Evolutionary conservation across 2,888 invertebrate genomes (phyloP), one percentile per base, ranked within the genome.

Genomic region (Trachelus troglodyta): DNA sequence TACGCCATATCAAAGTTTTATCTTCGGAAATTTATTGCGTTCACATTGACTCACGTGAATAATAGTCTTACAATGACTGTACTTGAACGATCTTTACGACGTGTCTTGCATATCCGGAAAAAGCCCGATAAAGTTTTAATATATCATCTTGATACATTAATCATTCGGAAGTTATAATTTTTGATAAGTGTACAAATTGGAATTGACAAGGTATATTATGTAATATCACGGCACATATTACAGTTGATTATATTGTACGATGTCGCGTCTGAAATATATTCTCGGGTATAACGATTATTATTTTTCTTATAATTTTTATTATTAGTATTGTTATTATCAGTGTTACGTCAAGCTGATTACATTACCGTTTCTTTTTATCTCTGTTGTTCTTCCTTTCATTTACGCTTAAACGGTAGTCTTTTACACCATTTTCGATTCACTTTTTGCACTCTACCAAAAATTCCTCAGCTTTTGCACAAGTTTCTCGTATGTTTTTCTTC

Each of bases 381-480:
- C 23, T 56, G 1, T 23, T 23, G 23, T 56, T 56, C 23, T 56
- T 56, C 56, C 56, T 56, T 56, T 56, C 37, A 23, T 23, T 9
- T 56, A 23, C 74, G 80, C 77, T 76, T 77, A 78, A 78, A 79
- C 79, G 77, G 69, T 75, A 77, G 77, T 75, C 77, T 76, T 69
- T 79, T 75, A 75, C 68, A 80, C 76, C 74, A 77, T 78, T 81
- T 68, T 68, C 79, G 76, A 79, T n/a, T 12, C 75, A 79, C 83
- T 77, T 85, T 81, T 81, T 78, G 81, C 81, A 84, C 83, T 82
- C 82, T 84, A 80, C 83, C 81, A 76, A 56, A 82, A 76, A 81
- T 83, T 81, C 79, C 80, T 76, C 77, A 83, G 81, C 80, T 85
- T 81, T 81, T 78, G 87, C 87, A 87, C 85, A 85, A 69, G 82